A percentile compares a stretch with the other conserved stretches of the same genome.
Evolutionary conservation across 2,797 vertebrate species (phyloP).

Genomic region (Eurystomus glaucurus): DNA sequence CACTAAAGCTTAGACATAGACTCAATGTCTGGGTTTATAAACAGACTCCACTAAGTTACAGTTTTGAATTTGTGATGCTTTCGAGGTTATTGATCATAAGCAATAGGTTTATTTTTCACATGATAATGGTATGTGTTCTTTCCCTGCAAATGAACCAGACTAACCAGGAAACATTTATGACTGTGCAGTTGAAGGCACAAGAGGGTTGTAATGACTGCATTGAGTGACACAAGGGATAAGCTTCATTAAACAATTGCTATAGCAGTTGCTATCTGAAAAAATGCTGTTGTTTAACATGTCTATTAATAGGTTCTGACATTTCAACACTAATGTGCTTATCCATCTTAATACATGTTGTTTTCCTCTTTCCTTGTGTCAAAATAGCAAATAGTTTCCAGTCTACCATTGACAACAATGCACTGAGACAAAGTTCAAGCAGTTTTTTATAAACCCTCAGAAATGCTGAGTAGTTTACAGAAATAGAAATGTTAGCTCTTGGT

Average conservation of each 20-base stretch:
- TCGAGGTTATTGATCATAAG: not conserved
- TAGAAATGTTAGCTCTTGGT: not conserved
- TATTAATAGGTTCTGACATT: not conserved
- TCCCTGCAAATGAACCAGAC: not conserved
- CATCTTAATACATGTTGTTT: not conserved
- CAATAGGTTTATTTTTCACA: not conserved
- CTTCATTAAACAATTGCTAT: not conserved
- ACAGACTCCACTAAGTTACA: not conserved
- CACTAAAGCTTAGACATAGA: not conserved
- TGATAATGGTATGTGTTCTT: rapidly evolving
- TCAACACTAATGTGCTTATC: not conserved
- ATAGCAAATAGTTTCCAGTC: not conserved
- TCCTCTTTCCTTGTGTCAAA: not conserved
- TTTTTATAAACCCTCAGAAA: not conserved
- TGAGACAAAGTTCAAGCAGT: not conserved
- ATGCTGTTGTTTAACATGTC: not conserved
- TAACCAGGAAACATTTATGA: not conserved
- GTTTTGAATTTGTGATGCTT: not conserved
- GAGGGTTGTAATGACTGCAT: not conserved
- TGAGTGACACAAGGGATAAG: not conserved
- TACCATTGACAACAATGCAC: not conserved
- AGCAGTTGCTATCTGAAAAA: not conserved
- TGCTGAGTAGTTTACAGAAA: not conserved
- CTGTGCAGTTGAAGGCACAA: not conserved
- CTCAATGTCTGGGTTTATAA: not conserved